Percentiles rank a stretch among this genome's conserved stretches.
Conservation (phyloP, 2,113 vertebrate genomes). For the Ciconia boyciana region DNA sequence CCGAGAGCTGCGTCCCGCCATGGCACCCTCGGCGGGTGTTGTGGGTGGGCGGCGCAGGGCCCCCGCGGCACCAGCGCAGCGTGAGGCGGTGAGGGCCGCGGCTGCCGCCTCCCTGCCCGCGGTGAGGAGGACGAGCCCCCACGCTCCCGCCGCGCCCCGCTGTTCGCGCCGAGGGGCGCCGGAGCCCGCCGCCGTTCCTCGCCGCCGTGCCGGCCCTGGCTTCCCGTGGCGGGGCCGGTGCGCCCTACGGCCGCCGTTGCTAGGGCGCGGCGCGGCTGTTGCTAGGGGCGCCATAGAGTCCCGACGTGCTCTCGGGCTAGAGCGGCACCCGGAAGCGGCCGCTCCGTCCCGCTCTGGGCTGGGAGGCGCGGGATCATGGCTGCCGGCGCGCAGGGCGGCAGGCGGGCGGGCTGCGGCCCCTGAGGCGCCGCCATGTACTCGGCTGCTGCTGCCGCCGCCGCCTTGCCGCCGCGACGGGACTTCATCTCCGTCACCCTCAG, state of each 20-base stretch:
- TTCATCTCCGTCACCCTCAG: conserved; percentile 85
- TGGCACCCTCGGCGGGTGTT: not conserved
- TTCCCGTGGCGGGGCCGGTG: not conserved
- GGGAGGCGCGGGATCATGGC: not conserved
- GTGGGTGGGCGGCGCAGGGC: not conserved
- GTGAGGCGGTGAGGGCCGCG: too few relatives aligned
- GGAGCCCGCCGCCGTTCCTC: not conserved
- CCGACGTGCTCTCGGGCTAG: not conserved
- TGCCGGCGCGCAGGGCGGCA: not conserved
- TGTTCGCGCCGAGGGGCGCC: too few relatives aligned
- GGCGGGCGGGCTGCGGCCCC: not conserved
- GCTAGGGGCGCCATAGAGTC: not conserved
- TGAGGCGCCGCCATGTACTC: conserved; percentile 58
- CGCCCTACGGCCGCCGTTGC: not conserved
- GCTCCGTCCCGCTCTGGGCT: not conserved
- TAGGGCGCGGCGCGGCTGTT: not conserved
- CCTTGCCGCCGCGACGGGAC: conserved; percentile 74
- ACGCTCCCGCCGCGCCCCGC: too few relatives aligned
- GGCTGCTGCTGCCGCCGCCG: not conserved
- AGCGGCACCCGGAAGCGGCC: not conserved
- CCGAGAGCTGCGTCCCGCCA: not conserved
- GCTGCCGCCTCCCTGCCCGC: not conserved
- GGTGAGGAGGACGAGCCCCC: not conserved
- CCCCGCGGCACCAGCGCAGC: too few relatives aligned
- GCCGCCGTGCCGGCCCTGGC: not conserved